Base-by-base conservation (phyloP, 2,888 invertebrate species). In the Dione juno region DNA sequence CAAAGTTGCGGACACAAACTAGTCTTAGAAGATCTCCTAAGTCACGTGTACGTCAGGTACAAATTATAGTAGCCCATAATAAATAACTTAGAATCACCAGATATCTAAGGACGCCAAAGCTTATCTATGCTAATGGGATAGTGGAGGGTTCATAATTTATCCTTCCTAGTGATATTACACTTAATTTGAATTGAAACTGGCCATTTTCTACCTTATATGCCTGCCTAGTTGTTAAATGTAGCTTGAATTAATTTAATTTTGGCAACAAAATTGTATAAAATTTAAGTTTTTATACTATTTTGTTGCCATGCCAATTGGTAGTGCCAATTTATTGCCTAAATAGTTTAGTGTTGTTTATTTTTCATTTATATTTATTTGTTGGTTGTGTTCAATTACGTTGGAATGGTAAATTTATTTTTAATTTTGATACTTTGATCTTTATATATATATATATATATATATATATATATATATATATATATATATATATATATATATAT, bases 41-140 rank as follows among this genome's bases (percentile, higher is more conserved):
- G 45, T n/a, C 11, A 61, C 64, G 50, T 64, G 45, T 37, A 48
- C 19, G 48, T 37, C 64, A 64, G 48, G 50, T 64, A 50, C 64
- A 64, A 48, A 50, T 64, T 14, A 50, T 16, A 50, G 57, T 57
- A 57, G 63, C 59, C 67, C 41, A 72, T 67, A 69, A 76, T 74
- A 73, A 73, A 73, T 75, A 73, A 74, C 52, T 57, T 43, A 48
- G 19, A 71, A 71, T 74, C 67, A 43, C 57, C 68, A 69, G 74
- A 77, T 76, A 77, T 71, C 76, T 76, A 73, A 67, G 76, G 73
- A 59, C 66, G 66, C 74, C 76, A 76, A 75, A 74, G 70, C 75
- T 77, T 82, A 84, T 84, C 84, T 84, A 84, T 84, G 84, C 81
- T 83, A 84, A 84, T 84, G 80, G 82, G 77, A 75, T 73, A 74